These are phyloP conservation scores for Eulemur rufifrons DNA, from an alignment of 2,113 vertebrate genomes.

Conservation along the genomic window DNA sequence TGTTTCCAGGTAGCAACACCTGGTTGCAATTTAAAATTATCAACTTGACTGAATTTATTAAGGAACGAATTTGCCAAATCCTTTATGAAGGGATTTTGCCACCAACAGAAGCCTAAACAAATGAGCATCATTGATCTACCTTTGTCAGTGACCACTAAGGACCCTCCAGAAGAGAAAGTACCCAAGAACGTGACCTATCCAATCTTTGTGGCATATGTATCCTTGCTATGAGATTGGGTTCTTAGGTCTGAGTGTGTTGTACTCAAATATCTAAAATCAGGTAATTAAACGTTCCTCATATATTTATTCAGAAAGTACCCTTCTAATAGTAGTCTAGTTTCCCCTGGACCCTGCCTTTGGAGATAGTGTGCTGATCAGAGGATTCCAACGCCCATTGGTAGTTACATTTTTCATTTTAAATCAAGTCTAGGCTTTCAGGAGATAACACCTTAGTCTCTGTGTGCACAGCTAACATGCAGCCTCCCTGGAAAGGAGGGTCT, in stretches of 20 bases:
- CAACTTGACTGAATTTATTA: not conserved
- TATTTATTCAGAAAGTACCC: not conserved
- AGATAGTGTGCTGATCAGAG: not conserved
- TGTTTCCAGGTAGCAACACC: not conserved
- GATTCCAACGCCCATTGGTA: not conserved
- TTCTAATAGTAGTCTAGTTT: not conserved
- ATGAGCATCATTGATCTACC: not conserved
- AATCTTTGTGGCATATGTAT: not conserved
- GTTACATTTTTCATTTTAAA: not conserved
- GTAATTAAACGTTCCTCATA: not conserved
- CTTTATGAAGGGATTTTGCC: not conserved
- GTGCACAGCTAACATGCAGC: not conserved
- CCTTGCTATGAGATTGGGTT: not conserved
- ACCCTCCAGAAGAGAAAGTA: not conserved
- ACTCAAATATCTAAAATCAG: not conserved
- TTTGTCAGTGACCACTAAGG: not conserved
- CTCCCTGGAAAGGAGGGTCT: not conserved
- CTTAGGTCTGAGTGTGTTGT: not conserved
- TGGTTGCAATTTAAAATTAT: not conserved
- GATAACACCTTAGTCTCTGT: not conserved
- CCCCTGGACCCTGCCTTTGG: not conserved
- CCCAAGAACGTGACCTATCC: not conserved
- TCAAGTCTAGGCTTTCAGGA: not conserved
- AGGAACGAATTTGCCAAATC: not conserved
- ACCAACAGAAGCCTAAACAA: not conserved